These are phyloP conservation scores for Drosophila busckii DNA, from an alignment of 1,140 invertebrate genomes.

Conservation along the genomic window DNA sequence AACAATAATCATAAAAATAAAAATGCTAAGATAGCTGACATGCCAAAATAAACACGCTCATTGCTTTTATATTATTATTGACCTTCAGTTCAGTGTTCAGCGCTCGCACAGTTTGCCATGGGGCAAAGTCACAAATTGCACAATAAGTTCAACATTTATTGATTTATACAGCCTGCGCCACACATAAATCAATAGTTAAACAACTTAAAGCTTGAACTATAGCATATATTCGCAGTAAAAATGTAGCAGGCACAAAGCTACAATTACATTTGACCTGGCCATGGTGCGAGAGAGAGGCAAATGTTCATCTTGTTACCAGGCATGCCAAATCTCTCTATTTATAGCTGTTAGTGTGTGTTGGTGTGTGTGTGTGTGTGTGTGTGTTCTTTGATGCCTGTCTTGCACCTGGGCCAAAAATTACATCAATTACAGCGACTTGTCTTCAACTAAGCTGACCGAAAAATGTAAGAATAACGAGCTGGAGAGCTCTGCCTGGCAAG, in stretches of 20 bases:
- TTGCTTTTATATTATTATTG: constrained; percentile 62
- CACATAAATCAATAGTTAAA: constrained; percentile 51
- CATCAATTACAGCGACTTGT: constrained; percentile 67
- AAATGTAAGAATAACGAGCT: constrained; percentile 71
- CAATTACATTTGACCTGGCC: too few species aligned
- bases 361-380: constrained; percentile 27
- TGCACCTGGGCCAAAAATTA: constrained; percentile 56
- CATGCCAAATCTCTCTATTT: constrained; percentile 3
- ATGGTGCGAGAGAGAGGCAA: too few species aligned
- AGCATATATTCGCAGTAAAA: constrained; percentile 25
- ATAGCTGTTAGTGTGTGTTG: constrained; percentile 11
- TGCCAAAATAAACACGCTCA: constrained; percentile 28
- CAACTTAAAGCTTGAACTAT: too few species aligned
- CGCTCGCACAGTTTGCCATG: neutral
- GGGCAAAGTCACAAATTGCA: constrained; percentile 29
- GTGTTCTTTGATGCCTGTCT: constrained; percentile 57
- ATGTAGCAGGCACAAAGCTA: constrained; percentile 4
- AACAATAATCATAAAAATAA: constrained; percentile 35
- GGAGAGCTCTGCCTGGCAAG: constrained; percentile 20
- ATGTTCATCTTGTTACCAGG: too few species aligned
- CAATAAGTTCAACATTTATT: constrained; percentile 35
- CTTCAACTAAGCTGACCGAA: constrained; percentile 62
- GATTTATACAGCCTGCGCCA: too few species aligned
- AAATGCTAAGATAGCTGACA: constrained; percentile 38
- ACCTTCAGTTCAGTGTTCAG: constrained; percentile 50